Evolutionary conservation across 2,797 vertebrate species (phyloP).

Genomic region (Oreochromis mossambicus): DNA sequence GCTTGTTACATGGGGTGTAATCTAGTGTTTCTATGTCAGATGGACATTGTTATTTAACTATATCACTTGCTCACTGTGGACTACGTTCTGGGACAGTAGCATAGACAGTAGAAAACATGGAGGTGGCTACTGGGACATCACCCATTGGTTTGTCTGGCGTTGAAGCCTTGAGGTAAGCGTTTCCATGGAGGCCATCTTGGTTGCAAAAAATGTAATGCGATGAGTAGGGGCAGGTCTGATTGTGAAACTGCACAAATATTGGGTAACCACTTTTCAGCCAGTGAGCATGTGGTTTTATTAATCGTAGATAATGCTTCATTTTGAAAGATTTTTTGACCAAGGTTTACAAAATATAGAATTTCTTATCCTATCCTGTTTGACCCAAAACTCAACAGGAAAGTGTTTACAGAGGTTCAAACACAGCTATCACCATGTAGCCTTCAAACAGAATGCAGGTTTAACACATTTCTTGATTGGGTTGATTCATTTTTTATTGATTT

Average conservation of each 20-base stretch:
- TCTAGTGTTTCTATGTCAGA: neutral
- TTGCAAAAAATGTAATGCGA: neutral
- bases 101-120: neutral
- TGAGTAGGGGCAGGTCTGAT: neutral
- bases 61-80: neutral
- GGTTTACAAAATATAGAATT: neutral
- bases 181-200: neutral
- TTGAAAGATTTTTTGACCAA: neutral
- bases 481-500: neutral
- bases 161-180: neutral
- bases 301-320: neutral
- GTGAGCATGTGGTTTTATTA: neutral
- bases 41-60: neutral
- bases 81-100: neutral
- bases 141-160: neutral
- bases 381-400: neutral
- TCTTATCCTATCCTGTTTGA: neutral
- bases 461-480: neutral
- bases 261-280: neutral
- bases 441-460: neutral
- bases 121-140: neutral
- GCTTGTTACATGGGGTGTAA: neutral
- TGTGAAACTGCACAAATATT: neutral
- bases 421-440: neutral
- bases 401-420: neutral